Conservation (phyloP, 2,888 invertebrate species). For the Eristalis intricaria region DNA sequence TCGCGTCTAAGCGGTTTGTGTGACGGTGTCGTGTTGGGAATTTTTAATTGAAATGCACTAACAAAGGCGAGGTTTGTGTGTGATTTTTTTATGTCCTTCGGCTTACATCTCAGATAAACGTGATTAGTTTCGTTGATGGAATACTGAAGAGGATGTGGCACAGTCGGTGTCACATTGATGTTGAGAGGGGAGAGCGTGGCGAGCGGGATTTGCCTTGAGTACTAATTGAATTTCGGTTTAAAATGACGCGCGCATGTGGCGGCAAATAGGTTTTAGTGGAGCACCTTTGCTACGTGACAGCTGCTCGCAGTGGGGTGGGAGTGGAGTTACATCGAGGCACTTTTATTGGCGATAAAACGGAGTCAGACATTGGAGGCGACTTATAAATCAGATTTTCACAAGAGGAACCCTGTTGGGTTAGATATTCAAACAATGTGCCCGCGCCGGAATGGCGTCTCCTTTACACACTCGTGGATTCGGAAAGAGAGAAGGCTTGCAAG, state of each 20-base stretch:
- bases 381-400: not conserved
- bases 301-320: not conserved
- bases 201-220: not conserved
- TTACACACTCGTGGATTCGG: too few species aligned
- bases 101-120: slow-evolving; percentile 27
- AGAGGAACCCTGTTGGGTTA: not conserved
- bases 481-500: too few species aligned
- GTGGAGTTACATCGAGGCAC: not conserved
- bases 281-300: not conserved
- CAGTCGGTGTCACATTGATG: slow-evolving; percentile 7
- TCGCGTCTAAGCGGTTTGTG: slow-evolving; percentile 11
- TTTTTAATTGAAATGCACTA: slow-evolving; percentile 61
- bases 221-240: not conserved
- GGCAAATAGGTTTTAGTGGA: not conserved
- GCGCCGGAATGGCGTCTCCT: too few species aligned
- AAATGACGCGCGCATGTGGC: not conserved
- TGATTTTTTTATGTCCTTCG: not conserved
- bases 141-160: slow-evolving; percentile 56
- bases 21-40: slow-evolving; percentile 33
- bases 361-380: not conserved
- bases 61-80: slow-evolving; percentile 35
- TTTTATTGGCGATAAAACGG: not conserved
- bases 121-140: slow-evolving; percentile 60
- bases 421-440: not conserved
- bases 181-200: not conserved